Evolutionary conservation across 2,888 invertebrate species (phyloP).

Genomic region (Cantharis rufa): DNA sequence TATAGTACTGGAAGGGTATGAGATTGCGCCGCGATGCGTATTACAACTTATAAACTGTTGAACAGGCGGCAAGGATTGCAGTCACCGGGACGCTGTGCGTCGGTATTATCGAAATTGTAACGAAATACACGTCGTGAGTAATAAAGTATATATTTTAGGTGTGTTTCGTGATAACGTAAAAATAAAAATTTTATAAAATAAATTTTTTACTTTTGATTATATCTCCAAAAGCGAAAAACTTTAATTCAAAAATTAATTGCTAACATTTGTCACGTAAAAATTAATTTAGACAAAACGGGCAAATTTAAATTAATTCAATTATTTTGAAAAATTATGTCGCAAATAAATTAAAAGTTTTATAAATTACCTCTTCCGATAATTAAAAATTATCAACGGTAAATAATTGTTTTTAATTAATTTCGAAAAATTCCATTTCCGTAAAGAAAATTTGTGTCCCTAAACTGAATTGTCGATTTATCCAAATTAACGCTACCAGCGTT

Average conservation of each 20-base stretch:
- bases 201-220: neutral
- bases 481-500: neutral
- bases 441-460: neutral
- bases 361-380: neutral
- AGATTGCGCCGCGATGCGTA: conserved; percentile 44
- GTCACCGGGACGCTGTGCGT: conserved; percentile 37
- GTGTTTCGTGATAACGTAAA: neutral
- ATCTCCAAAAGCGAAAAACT: neutral
- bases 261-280: neutral
- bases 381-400: neutral
- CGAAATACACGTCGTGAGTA: conserved; percentile 5
- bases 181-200: neutral
- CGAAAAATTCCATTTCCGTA: neutral
- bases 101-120: conserved; percentile 9
- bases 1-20: conserved; percentile 20
- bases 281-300: neutral
- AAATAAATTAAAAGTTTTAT: neutral
- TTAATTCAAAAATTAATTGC: neutral
- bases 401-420: neutral
- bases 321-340: neutral
- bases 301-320: neutral
- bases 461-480: neutral
- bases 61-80: conserved; percentile 29
- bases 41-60: conserved; percentile 40
- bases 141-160: neutral